Evolutionary conservation across 2,888 invertebrate species (phyloP), one percentile per base, ranked within the genome.

Genomic region (Timandra comae): DNA sequence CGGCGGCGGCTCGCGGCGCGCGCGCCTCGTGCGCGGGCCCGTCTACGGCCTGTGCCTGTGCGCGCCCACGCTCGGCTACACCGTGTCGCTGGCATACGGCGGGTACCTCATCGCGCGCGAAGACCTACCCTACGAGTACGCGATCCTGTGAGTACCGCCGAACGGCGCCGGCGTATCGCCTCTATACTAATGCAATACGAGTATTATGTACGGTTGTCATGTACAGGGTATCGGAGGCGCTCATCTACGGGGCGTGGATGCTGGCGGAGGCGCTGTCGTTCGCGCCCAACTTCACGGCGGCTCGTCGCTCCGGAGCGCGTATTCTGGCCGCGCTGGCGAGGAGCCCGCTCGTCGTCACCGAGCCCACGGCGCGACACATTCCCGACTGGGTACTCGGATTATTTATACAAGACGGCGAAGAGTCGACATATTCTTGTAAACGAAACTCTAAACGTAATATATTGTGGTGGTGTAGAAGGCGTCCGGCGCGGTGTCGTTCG

Each of bases 221-320:
- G 4, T 36, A 3, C 62, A 91, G 91, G 38, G 92, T 93, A 1
- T 91, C 92, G 0, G 93, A 93, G 56, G 91, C 92, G 0, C 73
- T 93, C 20, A 91, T 93, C 52, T 92, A 92, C 59, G 93, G 93
- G 22, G 91, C 93, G 1, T 92, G 92, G 91, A 92, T 93, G 91
- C 56, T 93, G 52, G 93, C 92, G 0, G 92, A 93, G 60, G 91
- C 92, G 0, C 72, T 93, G 3, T 91, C 93, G 0, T 93, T 92
- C 66, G 92, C 93, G 2, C 93, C 93, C 0, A 91, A 90, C 66
- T 91, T 92, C 53, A 90, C 89, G 47, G 90, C 89, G 9, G 93
- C 93, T 1, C 86, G 89, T 29, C 80, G 91, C 9, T 89, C 93
- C 0, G 93, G 92, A 0, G 90, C 89, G 0, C 73, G 91, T 30